These are phyloP conservation scores for Perca fluviatilis DNA, from an alignment of 2,113 vertebrate genomes.

Conservation along the genomic window DNA sequence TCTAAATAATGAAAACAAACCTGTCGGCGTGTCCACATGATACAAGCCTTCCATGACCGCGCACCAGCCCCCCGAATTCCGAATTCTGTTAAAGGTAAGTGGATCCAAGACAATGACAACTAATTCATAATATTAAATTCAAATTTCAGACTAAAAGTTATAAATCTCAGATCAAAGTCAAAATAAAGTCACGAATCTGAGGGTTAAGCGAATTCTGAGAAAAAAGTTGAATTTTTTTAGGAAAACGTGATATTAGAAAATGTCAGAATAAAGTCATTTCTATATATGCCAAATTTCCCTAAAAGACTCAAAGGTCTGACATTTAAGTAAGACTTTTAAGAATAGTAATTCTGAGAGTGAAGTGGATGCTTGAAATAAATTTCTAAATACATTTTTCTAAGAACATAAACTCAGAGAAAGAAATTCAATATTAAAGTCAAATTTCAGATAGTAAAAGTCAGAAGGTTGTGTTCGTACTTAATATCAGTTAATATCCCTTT, in stretches of 20 bases:
- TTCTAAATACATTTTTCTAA: neutral
- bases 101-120: neutral
- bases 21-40: too few relatives aligned
- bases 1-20: too few relatives aligned
- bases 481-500: neutral
- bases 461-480: neutral
- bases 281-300: neutral
- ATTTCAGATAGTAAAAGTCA: neutral
- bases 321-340: neutral
- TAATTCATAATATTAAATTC: neutral
- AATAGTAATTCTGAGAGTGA: neutral
- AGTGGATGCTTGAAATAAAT: neutral
- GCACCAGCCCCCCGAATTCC: too few relatives aligned
- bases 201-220: too few relatives aligned
- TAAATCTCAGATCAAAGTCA: neutral
- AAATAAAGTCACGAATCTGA: neutral
- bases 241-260: neutral
- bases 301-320: neutral
- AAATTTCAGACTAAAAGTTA: neutral
- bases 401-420: neutral
- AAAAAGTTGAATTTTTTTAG: too few relatives aligned
- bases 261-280: neutral
- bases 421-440: neutral
- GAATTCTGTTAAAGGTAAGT: neutral
- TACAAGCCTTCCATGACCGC: too few relatives aligned